phyloP scores from a whole-genome alignment of 2,113 vertebrate genomes.

The Procavia capensis region DNA sequence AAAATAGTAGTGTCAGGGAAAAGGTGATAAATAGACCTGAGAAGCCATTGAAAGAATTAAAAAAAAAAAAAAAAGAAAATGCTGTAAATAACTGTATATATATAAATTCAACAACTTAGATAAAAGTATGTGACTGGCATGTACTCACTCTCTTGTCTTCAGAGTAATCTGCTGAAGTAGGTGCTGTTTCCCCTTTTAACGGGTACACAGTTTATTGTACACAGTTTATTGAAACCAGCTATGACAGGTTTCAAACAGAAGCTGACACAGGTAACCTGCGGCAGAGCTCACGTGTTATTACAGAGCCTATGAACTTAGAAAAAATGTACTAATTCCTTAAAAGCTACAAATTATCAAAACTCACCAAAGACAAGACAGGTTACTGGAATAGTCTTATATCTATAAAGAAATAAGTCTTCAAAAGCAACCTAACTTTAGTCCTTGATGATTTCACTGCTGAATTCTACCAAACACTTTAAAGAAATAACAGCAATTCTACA shows the following conservation, averaged over 20 bases:
- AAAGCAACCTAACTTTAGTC: not conserved
- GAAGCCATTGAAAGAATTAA: not conserved
- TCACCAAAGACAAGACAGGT: not conserved
- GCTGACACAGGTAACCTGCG: no score
- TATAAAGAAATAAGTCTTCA: constrained; percentile 2
- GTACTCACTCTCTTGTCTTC: no score
- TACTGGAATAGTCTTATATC: not conserved
- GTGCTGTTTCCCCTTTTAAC: no score
- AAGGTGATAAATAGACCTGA: not conserved
- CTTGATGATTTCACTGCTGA: not conserved
- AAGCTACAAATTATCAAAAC: not conserved
- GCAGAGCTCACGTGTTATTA: no score
- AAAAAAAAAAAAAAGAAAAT: not conserved
- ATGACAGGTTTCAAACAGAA: no score
- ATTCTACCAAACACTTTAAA: constrained; percentile 54
- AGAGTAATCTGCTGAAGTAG: no score
- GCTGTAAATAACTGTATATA: not conserved
- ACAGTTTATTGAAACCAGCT: no score
- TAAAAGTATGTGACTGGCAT: no score
- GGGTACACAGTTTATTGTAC: no score
- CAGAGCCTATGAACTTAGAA: no score
- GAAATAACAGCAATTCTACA: not conserved
- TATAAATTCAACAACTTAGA: not conserved
- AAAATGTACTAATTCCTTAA: constrained; percentile 6
- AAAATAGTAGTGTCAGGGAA: not conserved